Conservation (phyloP, 2,113 vertebrate species). For the Kryptolebias marmoratus region DNA sequence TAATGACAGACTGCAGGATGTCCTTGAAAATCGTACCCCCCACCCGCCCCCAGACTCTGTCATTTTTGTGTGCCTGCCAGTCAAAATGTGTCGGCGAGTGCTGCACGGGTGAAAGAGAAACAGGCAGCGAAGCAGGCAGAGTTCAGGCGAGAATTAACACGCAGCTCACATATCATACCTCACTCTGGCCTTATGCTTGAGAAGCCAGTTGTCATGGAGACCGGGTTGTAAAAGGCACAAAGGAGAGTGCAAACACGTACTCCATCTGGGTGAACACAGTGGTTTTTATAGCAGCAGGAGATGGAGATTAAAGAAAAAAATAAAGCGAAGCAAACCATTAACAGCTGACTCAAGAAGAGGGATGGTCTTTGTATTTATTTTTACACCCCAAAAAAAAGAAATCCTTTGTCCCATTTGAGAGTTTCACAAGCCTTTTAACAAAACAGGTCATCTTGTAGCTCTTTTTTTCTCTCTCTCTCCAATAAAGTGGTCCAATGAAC, state of each 20-base stretch:
- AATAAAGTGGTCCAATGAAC: slow-evolving; percentile 15
- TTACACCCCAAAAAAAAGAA: background rate
- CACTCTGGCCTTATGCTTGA: slow-evolving; percentile 75
- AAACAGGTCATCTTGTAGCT: slow-evolving; percentile 4
- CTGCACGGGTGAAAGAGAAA: slow-evolving; percentile 6
- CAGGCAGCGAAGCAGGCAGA: background rate
- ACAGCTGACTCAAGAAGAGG: background rate
- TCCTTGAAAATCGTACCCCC: slow-evolving; percentile 54
- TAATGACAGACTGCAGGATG: slow-evolving; percentile 36
- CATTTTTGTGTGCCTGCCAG: slow-evolving; percentile 23
- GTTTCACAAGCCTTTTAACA: slow-evolving; percentile 2
- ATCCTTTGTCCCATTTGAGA: slow-evolving; percentile 5
- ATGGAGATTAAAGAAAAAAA: slow-evolving; percentile 21
- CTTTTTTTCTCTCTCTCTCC: slow-evolving; percentile 4
- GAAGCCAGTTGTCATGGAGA: slow-evolving; percentile 93
- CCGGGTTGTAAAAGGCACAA: slow-evolving; percentile 79
- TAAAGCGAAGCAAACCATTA: slow-evolving; percentile 1
- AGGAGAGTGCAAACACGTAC: slow-evolving; percentile 51
- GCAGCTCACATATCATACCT: slow-evolving; percentile 79
- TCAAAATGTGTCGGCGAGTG: slow-evolving; percentile 4
- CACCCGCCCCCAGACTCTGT: slow-evolving; percentile 40
- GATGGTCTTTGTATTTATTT: background rate
- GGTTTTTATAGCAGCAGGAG: slow-evolving; percentile 26
- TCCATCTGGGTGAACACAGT: slow-evolving; percentile 41
- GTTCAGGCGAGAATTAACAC: slow-evolving; percentile 64